phyloP scores from a whole-genome alignment of 1,140 invertebrate genomes.

The Panulirus ornatus region DNA sequence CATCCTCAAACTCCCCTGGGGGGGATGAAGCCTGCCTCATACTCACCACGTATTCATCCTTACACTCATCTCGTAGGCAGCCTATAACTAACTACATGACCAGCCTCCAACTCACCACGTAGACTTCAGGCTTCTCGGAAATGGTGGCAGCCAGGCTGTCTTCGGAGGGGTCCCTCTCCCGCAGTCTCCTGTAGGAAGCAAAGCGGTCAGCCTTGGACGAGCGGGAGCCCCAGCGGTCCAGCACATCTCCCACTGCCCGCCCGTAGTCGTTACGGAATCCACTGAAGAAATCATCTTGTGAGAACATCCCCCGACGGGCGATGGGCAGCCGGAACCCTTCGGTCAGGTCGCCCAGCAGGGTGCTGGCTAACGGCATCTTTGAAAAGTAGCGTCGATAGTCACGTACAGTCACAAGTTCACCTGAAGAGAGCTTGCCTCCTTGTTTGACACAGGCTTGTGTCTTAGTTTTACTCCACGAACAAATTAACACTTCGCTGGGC shows the following conservation, averaged over 20 bases:
- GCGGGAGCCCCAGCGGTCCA: slow-evolving; percentile 51
- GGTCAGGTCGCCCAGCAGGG: slow-evolving; percentile 28
- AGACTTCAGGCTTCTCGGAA: slow-evolving; percentile 42
- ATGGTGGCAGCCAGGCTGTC: slow-evolving; percentile 61
- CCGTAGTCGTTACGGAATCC: slow-evolving; percentile 59
- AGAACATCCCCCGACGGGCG: slow-evolving; percentile 47
- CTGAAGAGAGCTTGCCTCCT: too few species aligned
- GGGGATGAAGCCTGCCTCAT: too few species aligned
- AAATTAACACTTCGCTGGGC: too few species aligned
- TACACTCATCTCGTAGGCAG: too few species aligned
- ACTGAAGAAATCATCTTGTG: slow-evolving; percentile 62
- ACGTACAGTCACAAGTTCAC: too few species aligned
- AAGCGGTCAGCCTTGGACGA: slow-evolving; percentile 54
- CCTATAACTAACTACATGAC: too few species aligned
- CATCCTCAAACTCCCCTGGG: too few species aligned
- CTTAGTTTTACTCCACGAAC: too few species aligned
- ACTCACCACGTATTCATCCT: too few species aligned
- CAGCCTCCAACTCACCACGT: slow-evolving; percentile 38
- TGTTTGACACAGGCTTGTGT: too few species aligned
- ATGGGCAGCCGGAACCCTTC: slow-evolving; percentile 56
- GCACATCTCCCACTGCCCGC: slow-evolving; percentile 50
- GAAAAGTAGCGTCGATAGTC: neutral
- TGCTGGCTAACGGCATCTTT: slow-evolving; percentile 43
- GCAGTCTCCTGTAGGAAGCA: slow-evolving; percentile 56
- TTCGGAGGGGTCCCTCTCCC: slow-evolving; percentile 51